phyloP scores from a whole-genome alignment of 1,140 invertebrate species.

The Belonocnema kinseyi region DNA sequence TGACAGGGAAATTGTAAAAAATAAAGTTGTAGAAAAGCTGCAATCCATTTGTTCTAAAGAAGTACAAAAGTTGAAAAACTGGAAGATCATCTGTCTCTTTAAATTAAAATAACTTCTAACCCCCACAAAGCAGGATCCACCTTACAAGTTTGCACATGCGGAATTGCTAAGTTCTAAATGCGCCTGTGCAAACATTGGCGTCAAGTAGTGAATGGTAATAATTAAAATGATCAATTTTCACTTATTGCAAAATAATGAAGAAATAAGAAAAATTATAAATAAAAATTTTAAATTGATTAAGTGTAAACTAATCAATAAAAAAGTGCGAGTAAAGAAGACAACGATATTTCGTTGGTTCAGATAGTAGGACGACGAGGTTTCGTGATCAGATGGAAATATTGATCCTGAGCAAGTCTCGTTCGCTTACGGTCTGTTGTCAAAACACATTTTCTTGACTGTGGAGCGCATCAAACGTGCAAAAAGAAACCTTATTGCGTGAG shows the following conservation, averaged over 20 bases:
- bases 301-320: constrained; percentile 61
- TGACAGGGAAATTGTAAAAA: too few species aligned
- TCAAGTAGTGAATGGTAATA: constrained; percentile 9
- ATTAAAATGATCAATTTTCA: background rate
- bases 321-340: constrained; percentile 42
- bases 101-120: background rate
- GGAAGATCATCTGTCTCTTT: too few species aligned
- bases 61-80: too few species aligned
- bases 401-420: constrained; percentile 64
- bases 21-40: too few species aligned
- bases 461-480: constrained; percentile 34
- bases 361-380: constrained; percentile 62
- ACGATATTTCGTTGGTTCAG: constrained; percentile 60
- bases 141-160: background rate
- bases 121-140: background rate
- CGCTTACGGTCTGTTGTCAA: constrained; percentile 58
- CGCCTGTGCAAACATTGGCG: constrained; percentile 14
- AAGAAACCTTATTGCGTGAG: background rate
- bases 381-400: constrained; percentile 70
- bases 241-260: constrained; percentile 3
- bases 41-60: too few species aligned
- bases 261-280: constrained; percentile 23
- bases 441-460: constrained; percentile 47
- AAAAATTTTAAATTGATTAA: background rate
- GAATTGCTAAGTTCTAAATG: background rate